Evolutionary conservation across 2,113 vertebrate species (phyloP).

Genomic region (Halichoeres trimaculatus): DNA sequence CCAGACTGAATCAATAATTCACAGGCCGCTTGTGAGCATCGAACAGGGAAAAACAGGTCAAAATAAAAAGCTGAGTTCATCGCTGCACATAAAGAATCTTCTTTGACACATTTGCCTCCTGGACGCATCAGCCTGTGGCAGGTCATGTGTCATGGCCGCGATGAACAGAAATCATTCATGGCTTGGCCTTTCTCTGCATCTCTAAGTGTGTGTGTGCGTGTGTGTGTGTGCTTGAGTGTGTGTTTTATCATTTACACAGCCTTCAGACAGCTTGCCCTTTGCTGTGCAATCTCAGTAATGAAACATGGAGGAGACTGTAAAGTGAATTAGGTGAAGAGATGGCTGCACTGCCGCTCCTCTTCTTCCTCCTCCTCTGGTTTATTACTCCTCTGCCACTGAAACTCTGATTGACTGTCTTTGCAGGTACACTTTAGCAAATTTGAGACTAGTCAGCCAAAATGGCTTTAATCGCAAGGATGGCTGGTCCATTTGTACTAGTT

Average conservation of each 20-base stretch:
- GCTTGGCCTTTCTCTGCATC: not conserved
- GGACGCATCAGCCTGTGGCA: conserved; percentile 27
- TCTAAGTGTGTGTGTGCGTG: conserved; percentile 13
- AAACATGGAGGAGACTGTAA: conserved; percentile 50
- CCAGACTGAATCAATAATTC: conserved; percentile 15
- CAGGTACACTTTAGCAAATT: conserved; percentile 49
- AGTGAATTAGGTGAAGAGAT: conserved; percentile 64
- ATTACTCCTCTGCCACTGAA: conserved; percentile 46
- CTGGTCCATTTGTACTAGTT: conserved; percentile 8
- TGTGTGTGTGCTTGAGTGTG: conserved; percentile 13
- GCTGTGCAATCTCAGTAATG: conserved; percentile 73
- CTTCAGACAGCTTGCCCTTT: conserved; percentile 40
- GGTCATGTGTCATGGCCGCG: conserved; percentile 54
- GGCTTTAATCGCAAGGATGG: conserved; percentile 1
- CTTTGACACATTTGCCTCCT: conserved; percentile 30
- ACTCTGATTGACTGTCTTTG: conserved; percentile 45
- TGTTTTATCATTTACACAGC: conserved; percentile 34
- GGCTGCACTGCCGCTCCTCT: conserved; percentile 14
- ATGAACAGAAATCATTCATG: conserved; percentile 34
- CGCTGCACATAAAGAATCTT: conserved; percentile 21
- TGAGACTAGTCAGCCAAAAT: conserved; percentile 24
- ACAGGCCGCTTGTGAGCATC: not conserved
- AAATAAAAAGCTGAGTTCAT: conserved; percentile 9
- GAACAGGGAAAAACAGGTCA: not conserved
- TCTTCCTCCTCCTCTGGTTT: conserved; percentile 39